Evolutionary conservation across 2,113 vertebrate genomes (phyloP), one percentile per base, ranked within the genome.

Genomic region (Beaufortia kweichowensis): DNA sequence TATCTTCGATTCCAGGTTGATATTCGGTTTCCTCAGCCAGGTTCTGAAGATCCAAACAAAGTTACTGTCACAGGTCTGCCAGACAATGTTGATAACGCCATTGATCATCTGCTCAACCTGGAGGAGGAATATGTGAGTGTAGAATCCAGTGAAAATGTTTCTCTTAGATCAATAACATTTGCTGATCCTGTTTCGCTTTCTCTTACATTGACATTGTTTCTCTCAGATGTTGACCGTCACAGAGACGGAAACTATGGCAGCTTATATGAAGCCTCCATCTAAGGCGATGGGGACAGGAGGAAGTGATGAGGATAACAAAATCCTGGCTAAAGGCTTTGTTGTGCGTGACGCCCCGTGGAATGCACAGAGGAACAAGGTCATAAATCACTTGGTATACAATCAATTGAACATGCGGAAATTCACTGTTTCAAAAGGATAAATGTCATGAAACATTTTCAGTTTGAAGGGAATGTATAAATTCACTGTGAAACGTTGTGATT

Each of bases 281-380:
- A 90, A 91, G 8, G 82, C 79, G 15, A 85, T 85, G 1, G 89
- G 86, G 1, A 85, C 86, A 19, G 91, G 89, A 26, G 90, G 87
- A 7, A 39, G n/a, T 6, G 91, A 91, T 0, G 93, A 92, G 1
- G 83, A 89, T 57, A 87, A 83, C 10, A 89, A 89, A 48, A 89
- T 78, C 28, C 85, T 90, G 0, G 86, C 90, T 11, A 94, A 93
- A 83, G 93, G 93, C 76, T 94, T 93, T 3, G 91, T 94, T 65
- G 93, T 94, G 56, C 89, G 92, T 26, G 92, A 94, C 4, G 93
- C 93, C 31, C 93, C 93, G 3, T 94, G 93, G 93, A 93, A 93
- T 7, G 92, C 87, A 0, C 68, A 88, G 8, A 92, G 91, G 33
- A 90, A 89, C 86, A 93, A 91, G 92, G 93, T 93, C n/a, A 4